Evolutionary conservation across 2,888 invertebrate genomes (phyloP).

Genomic region (Limenitis camilla): DNA sequence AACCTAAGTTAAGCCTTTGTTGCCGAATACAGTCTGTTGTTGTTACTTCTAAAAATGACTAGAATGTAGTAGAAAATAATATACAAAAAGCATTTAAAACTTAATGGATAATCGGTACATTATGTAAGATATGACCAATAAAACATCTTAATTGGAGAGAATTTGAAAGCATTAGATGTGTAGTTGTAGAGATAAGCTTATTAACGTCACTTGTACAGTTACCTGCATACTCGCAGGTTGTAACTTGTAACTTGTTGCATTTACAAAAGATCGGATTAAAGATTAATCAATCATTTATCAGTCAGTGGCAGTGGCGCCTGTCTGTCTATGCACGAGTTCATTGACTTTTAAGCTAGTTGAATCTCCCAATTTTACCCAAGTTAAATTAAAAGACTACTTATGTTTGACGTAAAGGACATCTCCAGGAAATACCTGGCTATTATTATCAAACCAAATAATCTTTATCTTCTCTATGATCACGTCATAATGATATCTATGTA

Average conservation of each 20-base stretch:
- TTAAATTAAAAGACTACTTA: background rate
- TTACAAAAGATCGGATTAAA: slow-evolving; percentile 29
- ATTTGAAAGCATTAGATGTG: background rate
- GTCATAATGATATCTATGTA: too few relatives aligned
- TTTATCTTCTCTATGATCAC: too few relatives aligned
- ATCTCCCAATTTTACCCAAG: background rate
- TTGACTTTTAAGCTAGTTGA: slow-evolving; percentile 30
- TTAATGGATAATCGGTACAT: too few relatives aligned
- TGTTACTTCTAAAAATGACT: too few relatives aligned
- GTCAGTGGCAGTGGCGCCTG: slow-evolving; percentile 50
- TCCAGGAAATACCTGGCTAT: too few relatives aligned
- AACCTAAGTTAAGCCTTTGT: too few relatives aligned
- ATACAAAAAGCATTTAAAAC: too few relatives aligned
- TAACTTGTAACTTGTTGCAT: slow-evolving; percentile 7
- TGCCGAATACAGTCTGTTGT: too few relatives aligned
- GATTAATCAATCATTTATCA: slow-evolving; percentile 48
- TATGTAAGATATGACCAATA: background rate
- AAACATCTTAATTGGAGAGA: background rate
- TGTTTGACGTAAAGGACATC: too few relatives aligned
- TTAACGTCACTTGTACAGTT: slow-evolving; percentile 15
- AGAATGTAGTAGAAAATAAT: too few relatives aligned
- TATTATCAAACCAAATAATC: too few relatives aligned
- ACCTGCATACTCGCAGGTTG: slow-evolving; percentile 1
- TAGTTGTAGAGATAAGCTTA: slow-evolving; percentile 7
- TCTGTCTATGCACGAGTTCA: slow-evolving; percentile 50